phyloP scores from a whole-genome alignment of 2,888 invertebrate genomes.

The Campaea margaritaria region DNA sequence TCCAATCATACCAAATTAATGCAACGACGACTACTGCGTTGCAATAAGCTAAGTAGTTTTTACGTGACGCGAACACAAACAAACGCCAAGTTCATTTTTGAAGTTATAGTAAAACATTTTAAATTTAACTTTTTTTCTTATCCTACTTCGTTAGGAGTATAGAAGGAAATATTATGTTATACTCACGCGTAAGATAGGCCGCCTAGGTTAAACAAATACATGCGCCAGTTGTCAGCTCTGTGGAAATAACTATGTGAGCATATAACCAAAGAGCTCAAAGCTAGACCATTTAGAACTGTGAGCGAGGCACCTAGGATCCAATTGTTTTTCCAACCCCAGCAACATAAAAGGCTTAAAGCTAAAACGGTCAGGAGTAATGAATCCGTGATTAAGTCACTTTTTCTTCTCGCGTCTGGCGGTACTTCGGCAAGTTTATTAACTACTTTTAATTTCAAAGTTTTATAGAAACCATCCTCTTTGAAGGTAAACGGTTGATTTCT shows the following conservation, averaged over 20 bases:
- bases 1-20: no score
- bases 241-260: conserved; percentile 93
- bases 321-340: conserved; percentile 64
- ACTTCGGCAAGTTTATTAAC: conserved; percentile 82
- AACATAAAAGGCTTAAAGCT: conserved; percentile 57
- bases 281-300: conserved; percentile 55
- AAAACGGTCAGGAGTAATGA: conserved; percentile 57
- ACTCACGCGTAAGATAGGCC: conserved; percentile 87
- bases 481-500: conserved; percentile 91
- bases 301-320: conserved; percentile 56
- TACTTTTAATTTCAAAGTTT: conserved; percentile 88
- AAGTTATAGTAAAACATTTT: no score
- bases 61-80: no score
- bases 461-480: conserved; percentile 90
- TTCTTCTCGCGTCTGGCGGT: conserved; percentile 62
- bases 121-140: no score
- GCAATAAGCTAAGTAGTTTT: no score
- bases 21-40: no score
- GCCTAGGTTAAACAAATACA: conserved; percentile 91
- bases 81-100: no score
- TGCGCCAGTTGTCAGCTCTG: conserved; percentile 90
- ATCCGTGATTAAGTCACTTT: conserved; percentile 68
- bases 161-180: not conserved
- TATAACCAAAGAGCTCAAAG: conserved; percentile 75
- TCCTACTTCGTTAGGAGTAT: not conserved